Conservation (phyloP, 2,888 invertebrate genomes). For the Barypeithes pellucidus region DNA sequence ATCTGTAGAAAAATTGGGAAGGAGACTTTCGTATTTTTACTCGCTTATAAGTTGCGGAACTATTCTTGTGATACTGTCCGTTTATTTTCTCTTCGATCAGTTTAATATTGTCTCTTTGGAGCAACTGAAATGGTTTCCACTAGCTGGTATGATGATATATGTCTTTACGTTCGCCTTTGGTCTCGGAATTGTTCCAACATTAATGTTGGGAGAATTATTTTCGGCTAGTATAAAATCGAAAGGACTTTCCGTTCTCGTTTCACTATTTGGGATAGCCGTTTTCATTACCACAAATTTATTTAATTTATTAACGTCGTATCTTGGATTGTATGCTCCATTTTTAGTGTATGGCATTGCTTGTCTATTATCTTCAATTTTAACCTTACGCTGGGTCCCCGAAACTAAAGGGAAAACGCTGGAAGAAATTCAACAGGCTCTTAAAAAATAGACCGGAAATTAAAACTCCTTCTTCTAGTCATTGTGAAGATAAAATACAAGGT, state of each 20-base stretch:
- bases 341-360: conserved; percentile 60
- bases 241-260: conserved; percentile 56
- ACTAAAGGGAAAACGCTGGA: conserved; percentile 66
- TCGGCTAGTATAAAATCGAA: conserved; percentile 63
- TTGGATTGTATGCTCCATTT: conserved; percentile 63
- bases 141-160: conserved; percentile 59
- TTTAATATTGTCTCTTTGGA: conserved; percentile 52
- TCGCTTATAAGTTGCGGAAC: conserved; percentile 59
- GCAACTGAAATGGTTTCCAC: conserved; percentile 61
- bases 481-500: no score
- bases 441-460: conserved; percentile 50
- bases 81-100: conserved; percentile 62
- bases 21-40: conserved; percentile 59
- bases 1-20: conserved; percentile 62
- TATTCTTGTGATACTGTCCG: conserved; percentile 6
- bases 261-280: conserved; percentile 32
- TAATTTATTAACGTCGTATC: conserved; percentile 57
- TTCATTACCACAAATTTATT: conserved; percentile 52
- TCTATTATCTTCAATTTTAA: conserved; percentile 58
- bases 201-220: conserved; percentile 62
- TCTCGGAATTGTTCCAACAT: conserved; percentile 56
- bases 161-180: conserved; percentile 56
- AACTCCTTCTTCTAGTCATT: no score
- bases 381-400: conserved; percentile 64
- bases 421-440: conserved; percentile 65